Base-by-base conservation (phyloP, 2,797 vertebrate species). In the Sciurus carolinensis region DNA sequence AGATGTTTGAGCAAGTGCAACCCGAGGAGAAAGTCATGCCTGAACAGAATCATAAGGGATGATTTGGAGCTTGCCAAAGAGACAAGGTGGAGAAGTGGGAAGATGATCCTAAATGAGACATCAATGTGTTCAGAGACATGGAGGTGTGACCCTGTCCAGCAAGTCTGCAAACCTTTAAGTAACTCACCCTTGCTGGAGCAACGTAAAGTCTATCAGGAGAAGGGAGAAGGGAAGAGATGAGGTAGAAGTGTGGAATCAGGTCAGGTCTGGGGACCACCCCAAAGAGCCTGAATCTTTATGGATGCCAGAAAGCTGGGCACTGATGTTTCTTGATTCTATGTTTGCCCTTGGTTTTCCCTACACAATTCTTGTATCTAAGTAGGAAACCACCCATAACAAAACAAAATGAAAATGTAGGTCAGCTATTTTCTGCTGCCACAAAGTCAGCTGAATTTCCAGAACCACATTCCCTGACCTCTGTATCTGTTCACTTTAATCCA, bases 391-490 rank as follows among this genome's bases (percentile, higher is more conserved):
- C 90, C 52, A 71, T 39, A 92, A 44, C n/a, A 92, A 96, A 96
- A 92, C 24, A 81, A 95, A 93, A 86, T 90, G 50, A 95, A 94
- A 95, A 91, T 39, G 39, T 54, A 90, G 14, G 50, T 79, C 44
- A 95, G 67, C 85, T 96, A 88, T 95, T 88, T 95, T 90, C 71
- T 95, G 62, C 67, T 95, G 81, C 62, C 92, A 75, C 54, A 57
- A 90, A 92, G 62, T 73, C 62, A 96, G 66, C 57, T 87, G 84
- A 93, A 89, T 95, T 83, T 97, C 52, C 94, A 97, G 77, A 97
- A 75, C 95, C 54, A 90, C 67, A 95, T 93, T 96, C 39, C 24
- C 83, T 96, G 59, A 67, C 54, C 59, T 92, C 73, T 72, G 47
- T 50, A 64, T 91, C 66, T 95, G 36, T 71, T 96, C 77, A 95